Evolutionary conservation across 2,888 invertebrate genomes (phyloP).

Genomic region (Nowickia ferox): DNA sequence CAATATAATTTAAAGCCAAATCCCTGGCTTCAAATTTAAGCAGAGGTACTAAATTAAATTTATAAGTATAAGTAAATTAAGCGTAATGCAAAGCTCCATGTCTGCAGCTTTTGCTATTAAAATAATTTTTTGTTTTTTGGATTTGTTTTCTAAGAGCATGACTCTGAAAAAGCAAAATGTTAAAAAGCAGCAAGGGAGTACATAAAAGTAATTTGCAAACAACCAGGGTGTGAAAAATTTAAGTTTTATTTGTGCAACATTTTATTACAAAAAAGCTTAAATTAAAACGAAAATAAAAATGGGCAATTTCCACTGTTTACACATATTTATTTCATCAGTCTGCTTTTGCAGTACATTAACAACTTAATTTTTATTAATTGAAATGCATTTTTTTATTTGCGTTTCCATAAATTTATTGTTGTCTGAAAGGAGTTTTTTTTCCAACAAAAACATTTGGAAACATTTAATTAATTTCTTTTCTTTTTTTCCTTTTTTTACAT

Average conservation of each 20-base stretch:
- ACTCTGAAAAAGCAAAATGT: background rate
- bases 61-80: constrained; percentile 17
- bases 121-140: background rate
- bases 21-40: constrained; percentile 6
- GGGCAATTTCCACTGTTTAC: constrained; percentile 2
- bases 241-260: constrained; percentile 5
- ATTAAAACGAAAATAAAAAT: background rate
- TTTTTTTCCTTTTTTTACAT: background rate
- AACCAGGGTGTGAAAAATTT: constrained; percentile 39
- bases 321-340: background rate
- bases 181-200: background rate
- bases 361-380: constrained; percentile 2
- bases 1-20: constrained; percentile 12
- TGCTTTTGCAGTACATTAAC: background rate
- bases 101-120: background rate
- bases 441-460: constrained; percentile 27
- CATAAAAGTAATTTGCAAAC: background rate
- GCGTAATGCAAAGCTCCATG: constrained; percentile 10
- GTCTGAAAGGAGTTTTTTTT: constrained; percentile 5
- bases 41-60: background rate
- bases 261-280: constrained; percentile 14
- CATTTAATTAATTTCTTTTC: constrained; percentile 36
- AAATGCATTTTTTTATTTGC: background rate
- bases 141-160: constrained; percentile 11
- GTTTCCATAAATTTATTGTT: background rate